These are phyloP conservation scores for Acrossocheilus wenchowensis DNA, from an alignment of 2,797 vertebrate species.

Conservation along the genomic window DNA sequence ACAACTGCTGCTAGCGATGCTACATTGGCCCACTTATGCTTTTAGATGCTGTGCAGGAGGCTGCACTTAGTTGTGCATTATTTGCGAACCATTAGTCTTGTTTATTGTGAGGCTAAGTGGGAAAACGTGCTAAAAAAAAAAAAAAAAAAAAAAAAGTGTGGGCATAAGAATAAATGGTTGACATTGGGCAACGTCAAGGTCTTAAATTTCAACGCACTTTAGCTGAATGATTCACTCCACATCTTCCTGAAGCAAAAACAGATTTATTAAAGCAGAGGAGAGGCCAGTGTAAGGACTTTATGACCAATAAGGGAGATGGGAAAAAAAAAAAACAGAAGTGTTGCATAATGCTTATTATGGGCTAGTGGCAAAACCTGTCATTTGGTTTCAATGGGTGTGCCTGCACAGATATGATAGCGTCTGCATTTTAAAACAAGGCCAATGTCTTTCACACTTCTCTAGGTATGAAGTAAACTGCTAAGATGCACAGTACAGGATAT, in stretches of 20 bases:
- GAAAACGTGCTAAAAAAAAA: background rate
- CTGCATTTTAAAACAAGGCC: background rate
- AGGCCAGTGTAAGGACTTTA: slow-evolving; percentile 38
- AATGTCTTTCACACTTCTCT: background rate
- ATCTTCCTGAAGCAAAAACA: slow-evolving; percentile 32
- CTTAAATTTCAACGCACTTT: background rate
- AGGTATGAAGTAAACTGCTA: background rate
- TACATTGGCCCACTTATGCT: background rate
- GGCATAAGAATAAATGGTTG: slow-evolving; percentile 11
- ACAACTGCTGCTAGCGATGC: background rate
- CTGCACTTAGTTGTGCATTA: slow-evolving; percentile 26
- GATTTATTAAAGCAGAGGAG: slow-evolving; percentile 23
- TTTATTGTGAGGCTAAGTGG: slow-evolving; percentile 11
- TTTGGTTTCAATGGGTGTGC: slow-evolving; percentile 16
- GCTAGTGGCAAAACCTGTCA: slow-evolving; percentile 20
- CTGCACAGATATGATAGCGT: background rate
- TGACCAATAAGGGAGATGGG: background rate
- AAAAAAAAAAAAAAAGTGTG: background rate
- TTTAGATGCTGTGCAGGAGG: background rate
- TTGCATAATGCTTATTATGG: slow-evolving; percentile 47
- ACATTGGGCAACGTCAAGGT: slow-evolving; percentile 10
- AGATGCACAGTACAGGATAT: background rate
- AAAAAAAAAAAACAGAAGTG: background rate
- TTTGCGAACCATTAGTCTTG: slow-evolving; percentile 10
- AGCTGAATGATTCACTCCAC: background rate